Conservation (phyloP, 2,797 vertebrate genomes). For the Apodemus agrarius region DNA sequence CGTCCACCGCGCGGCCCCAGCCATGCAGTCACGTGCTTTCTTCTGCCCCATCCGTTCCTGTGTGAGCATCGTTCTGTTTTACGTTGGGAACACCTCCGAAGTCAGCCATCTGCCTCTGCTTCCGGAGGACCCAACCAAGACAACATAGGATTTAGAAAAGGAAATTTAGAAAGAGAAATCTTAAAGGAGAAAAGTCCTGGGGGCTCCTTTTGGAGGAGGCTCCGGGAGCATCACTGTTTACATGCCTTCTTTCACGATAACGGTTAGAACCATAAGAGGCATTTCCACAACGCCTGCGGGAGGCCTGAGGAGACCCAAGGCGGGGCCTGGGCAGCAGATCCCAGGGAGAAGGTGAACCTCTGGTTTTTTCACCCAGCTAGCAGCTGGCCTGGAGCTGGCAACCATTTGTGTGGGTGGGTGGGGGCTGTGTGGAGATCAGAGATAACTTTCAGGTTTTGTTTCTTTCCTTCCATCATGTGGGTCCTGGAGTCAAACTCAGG, state of each 20-base stretch:
- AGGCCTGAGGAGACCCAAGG: background rate
- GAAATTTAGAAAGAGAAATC: background rate
- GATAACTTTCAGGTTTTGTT: background rate
- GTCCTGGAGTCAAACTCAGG: background rate
- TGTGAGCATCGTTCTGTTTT: background rate
- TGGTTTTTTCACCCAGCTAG: rapidly evolving
- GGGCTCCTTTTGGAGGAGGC: background rate
- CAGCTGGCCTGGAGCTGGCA: too few relatives aligned
- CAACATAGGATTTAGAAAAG: background rate
- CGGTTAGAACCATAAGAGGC: background rate
- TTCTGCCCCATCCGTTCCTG: background rate
- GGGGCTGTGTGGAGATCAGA: background rate
- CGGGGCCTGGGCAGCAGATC: rapidly evolving
- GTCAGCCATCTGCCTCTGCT: background rate
- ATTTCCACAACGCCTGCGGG: background rate
- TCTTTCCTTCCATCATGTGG: background rate
- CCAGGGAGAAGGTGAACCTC: background rate
- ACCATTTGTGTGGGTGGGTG: too few relatives aligned
- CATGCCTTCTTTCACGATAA: background rate
- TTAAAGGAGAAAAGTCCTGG: background rate
- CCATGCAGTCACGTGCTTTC: rapidly evolving
- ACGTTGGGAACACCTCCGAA: background rate
- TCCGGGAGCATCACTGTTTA: background rate
- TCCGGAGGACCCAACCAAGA: background rate
- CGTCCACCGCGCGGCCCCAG: background rate